Conservation (phyloP, 2,888 invertebrate species). For the Lymantria monacha region DNA sequence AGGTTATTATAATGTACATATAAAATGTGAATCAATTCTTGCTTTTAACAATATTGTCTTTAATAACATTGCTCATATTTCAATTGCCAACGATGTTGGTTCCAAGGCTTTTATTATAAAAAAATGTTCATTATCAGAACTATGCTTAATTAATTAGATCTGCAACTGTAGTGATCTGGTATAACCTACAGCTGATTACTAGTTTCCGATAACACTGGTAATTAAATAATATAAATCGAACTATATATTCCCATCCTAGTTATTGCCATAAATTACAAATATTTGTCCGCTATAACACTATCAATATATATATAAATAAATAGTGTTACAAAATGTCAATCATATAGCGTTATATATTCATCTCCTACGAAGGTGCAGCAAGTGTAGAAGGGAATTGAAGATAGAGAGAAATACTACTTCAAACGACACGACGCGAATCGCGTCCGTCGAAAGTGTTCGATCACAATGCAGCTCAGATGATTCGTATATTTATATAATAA, state of each 20-base stretch:
- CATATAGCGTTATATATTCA: slow-evolving; percentile 17
- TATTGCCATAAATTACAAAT: slow-evolving; percentile 46
- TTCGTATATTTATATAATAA: slow-evolving; percentile 65
- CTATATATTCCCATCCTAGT: slow-evolving; percentile 39
- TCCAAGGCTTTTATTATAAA: slow-evolving; percentile 31
- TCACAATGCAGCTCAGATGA: slow-evolving; percentile 82
- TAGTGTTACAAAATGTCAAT: slow-evolving; percentile 18
- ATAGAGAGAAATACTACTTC: slow-evolving; percentile 53
- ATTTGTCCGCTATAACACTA: slow-evolving; percentile 31
- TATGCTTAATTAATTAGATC: too few species aligned
- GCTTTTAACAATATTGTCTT: slow-evolving; percentile 80
- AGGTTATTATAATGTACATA: slow-evolving; percentile 40
- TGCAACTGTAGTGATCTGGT: too few species aligned
- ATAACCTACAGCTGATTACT: neutral
- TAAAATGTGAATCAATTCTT: slow-evolving; percentile 76
- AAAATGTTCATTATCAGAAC: slow-evolving; percentile 17
- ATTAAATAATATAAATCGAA: slow-evolving; percentile 5
- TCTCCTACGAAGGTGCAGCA: slow-evolving; percentile 51
- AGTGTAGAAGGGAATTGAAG: slow-evolving; percentile 51
- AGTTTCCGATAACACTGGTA: neutral
- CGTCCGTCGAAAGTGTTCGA: slow-evolving; percentile 59
- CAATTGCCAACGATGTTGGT: slow-evolving; percentile 48
- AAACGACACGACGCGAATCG: slow-evolving; percentile 35
- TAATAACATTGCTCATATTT: slow-evolving; percentile 69
- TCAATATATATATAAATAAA: slow-evolving; percentile 32